Evolutionary conservation across 1,140 invertebrate genomes (phyloP), one percentile per base, ranked within the genome.

Genomic region (Pseudomyrmex dendroicus): DNA sequence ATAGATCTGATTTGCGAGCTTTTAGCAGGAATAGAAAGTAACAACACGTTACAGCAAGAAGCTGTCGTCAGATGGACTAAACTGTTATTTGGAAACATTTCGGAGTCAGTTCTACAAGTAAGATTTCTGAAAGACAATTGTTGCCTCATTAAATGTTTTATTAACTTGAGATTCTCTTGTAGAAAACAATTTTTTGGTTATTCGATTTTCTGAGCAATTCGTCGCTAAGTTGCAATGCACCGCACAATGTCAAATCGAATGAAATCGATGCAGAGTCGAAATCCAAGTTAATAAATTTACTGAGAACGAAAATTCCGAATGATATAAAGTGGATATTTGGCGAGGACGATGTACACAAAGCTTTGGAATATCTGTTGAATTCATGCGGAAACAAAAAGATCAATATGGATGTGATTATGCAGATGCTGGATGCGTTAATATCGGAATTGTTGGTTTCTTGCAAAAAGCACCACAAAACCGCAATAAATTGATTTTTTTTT

Each of bases 1-100:
- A 77, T 93, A 73, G 93, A 94, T 78, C 74, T 94, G 25, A 84
- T 93, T 8, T 94, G 93, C 66, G 93, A 94, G 77, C 85, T 93
- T 76, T 78, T 94, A 50, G 84, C 88, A 20, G 93, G 92, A 1
- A 86, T 93, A 72, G 87, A 89, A 44, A 93, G 93, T 88, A 92
- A 88, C 9, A 93, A 89, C 66, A 89, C 90, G 3, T 86, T 93
- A 15, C 91, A 93, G 44, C 93, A 93, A 74, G 92, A 93, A 84
- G 87, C 91, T 8, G 92, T 94, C 25, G 88, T 94, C 46, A 89
- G 91, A 83, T 93, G 92, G 91, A 89, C 84, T 5, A 94, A 94
- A 84, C 86, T 92, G 72, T 63, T 94, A 1, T 86, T 93, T 80
- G 93, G 93, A 62, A 92, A 89, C 57, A 64, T 92, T 44, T 91